Evolutionary conservation across 2,888 invertebrate species (phyloP).

Genomic region (Lepidonotus clava): DNA sequence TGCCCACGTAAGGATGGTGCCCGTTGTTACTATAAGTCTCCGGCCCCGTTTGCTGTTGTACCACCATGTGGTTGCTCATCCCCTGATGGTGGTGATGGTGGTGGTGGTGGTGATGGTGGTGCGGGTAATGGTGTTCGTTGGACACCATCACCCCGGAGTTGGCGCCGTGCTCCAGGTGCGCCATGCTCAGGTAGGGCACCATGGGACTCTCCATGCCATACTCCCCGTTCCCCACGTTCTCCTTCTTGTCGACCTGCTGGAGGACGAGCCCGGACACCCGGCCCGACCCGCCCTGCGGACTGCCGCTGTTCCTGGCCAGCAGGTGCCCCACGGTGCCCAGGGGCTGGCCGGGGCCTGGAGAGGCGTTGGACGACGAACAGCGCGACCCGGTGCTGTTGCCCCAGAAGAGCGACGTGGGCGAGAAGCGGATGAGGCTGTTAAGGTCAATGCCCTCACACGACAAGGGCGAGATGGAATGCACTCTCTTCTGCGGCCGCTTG

Average conservation of each 20-base stretch:
- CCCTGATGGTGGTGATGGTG: background rate
- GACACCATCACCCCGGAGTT: conserved; percentile 74
- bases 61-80: conserved; percentile 74
- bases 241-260: conserved; percentile 17
- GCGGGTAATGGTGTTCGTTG: too few species aligned
- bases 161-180: background rate
- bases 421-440: conserved; percentile 79
- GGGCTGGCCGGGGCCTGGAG: conserved; percentile 70
- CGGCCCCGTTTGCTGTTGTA: conserved; percentile 65
- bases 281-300: conserved; percentile 68
- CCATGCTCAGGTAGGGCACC: conserved; percentile 40
- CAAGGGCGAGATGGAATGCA: conserved; percentile 69
- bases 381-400: conserved; percentile 72
- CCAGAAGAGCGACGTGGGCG: conserved; percentile 79
- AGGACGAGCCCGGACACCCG: conserved; percentile 20
- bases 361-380: conserved; percentile 73
- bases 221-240: background rate
- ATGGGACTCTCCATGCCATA: background rate
- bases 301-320: conserved; percentile 75
- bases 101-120: background rate
- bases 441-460: conserved; percentile 79
- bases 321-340: conserved; percentile 78
- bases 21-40: background rate
- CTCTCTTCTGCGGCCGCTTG: conserved; percentile 39
- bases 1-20: background rate